Conservation (phyloP, 2,113 vertebrate genomes). For the Cyprinodon brontotheroides region DNA sequence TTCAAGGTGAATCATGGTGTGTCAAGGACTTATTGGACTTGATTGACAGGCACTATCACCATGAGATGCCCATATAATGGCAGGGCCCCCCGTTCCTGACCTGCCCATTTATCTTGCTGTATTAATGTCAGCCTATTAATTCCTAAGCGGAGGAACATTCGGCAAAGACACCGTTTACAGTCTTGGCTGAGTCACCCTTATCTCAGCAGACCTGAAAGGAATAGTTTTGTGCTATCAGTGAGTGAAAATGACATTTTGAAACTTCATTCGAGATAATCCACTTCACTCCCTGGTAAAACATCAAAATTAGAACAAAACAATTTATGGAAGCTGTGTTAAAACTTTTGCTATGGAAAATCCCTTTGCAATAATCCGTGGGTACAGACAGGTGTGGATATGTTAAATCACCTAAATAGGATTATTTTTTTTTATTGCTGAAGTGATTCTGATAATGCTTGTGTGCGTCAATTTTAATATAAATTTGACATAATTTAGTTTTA, state of each 20-base stretch:
- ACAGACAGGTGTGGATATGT: slow-evolving; percentile 80
- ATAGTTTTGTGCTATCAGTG: slow-evolving; percentile 94
- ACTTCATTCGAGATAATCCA: slow-evolving; percentile 93
- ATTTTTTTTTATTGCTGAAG: slow-evolving; percentile 58
- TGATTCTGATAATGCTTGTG: slow-evolving; percentile 62
- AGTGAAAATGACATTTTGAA: slow-evolving; percentile 95
- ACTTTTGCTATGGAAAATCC: slow-evolving; percentile 82
- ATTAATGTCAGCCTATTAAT: slow-evolving; percentile 98
- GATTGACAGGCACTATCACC: slow-evolving; percentile 88
- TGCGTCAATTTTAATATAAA: too few species aligned
- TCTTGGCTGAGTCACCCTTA: slow-evolving; percentile 89
- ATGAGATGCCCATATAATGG: slow-evolving; percentile 85
- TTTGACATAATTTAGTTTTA: too few species aligned
- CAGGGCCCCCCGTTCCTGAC: slow-evolving; percentile 81
- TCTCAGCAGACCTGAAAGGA: slow-evolving; percentile 91
- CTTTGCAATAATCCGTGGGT: slow-evolving; percentile 81
- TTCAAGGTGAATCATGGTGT: slow-evolving; percentile 70
- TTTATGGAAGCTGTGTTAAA: slow-evolving; percentile 86
- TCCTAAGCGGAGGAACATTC: slow-evolving; percentile 79
- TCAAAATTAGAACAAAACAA: slow-evolving; percentile 88
- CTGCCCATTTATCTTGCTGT: slow-evolving; percentile 94
- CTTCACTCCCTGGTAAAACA: slow-evolving; percentile 91
- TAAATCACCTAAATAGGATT: slow-evolving; percentile 74
- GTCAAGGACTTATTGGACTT: slow-evolving; percentile 84
- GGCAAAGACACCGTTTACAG: slow-evolving; percentile 87